Conservation (phyloP, 1,140 invertebrate species). For the Drosophila fuyamai region DNA sequence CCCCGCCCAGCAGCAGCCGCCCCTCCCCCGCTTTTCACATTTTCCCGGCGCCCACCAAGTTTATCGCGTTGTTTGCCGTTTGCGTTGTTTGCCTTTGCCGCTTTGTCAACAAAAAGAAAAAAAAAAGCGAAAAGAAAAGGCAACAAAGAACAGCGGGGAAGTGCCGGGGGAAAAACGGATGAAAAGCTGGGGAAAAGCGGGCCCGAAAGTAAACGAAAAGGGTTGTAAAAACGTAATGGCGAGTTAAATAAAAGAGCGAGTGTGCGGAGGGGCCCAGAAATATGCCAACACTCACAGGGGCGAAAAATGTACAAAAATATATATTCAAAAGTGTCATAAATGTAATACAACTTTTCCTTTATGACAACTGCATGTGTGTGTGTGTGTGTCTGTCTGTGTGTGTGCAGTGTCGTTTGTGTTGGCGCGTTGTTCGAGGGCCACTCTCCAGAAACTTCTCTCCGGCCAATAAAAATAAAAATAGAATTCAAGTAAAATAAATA, state of each 20-base stretch:
- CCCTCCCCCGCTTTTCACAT: neutral
- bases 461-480: constrained; percentile 76
- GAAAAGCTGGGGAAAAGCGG: constrained; percentile 1
- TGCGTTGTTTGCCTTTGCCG: constrained; percentile 74
- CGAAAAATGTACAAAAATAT: constrained; percentile 60
- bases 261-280: constrained; percentile 48
- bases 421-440: constrained; percentile 66
- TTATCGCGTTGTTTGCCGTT: constrained; percentile 64
- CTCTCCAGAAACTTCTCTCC: constrained; percentile 45
- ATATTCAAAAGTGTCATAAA: constrained; percentile 79
- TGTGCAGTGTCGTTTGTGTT: constrained; percentile 39
- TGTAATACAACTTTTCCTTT: constrained; percentile 79
- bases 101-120: constrained; percentile 63
- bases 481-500: constrained; percentile 63
- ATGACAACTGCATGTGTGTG: constrained; percentile 54
- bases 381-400: constrained; percentile 16
- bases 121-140: constrained; percentile 22
- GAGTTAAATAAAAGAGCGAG: constrained; percentile 76
- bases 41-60: constrained; percentile 14
- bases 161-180: too few relatives aligned
- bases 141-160: constrained; percentile 31
- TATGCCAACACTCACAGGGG: constrained; percentile 27
- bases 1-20: neutral
- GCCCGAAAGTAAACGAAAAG: constrained; percentile 55
- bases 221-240: constrained; percentile 78